Evolutionary conservation across 92 coral and sea anemone species (phyloP).

Genomic region (Porites divaricata): DNA sequence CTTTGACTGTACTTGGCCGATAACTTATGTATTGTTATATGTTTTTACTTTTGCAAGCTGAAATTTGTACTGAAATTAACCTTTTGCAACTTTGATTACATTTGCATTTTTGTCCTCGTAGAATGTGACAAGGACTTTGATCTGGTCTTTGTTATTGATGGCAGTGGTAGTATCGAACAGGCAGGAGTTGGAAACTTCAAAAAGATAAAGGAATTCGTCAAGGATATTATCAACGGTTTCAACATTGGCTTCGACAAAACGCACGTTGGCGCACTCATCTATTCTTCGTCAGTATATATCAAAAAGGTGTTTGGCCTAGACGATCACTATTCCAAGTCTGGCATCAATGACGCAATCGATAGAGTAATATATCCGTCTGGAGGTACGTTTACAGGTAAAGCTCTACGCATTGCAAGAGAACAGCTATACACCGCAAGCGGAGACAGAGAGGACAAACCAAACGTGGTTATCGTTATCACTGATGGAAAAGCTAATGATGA

Average conservation of each 20-base stretch:
- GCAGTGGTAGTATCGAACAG: conserved; percentile 73
- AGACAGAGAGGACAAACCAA: conserved; percentile 54
- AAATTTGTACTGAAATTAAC: neutral
- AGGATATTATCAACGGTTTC: conserved; percentile 56
- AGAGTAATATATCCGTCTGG: conserved; percentile 46
- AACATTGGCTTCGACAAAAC: conserved; percentile 52
- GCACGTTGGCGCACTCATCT: conserved; percentile 74
- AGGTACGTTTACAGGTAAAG: conserved; percentile 70
- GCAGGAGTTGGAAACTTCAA: conserved; percentile 71
- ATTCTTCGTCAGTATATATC: conserved; percentile 1
- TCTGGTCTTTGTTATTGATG: conserved; percentile 76
- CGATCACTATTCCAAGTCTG: neutral
- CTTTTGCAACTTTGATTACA: neutral
- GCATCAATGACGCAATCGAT: conserved; percentile 38
- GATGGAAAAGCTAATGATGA: conserved; percentile 56
- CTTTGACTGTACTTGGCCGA: neutral
- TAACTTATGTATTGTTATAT: neutral
- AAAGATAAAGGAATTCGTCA: conserved; percentile 58
- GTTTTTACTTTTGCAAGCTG: neutral
- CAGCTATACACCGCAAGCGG: neutral
- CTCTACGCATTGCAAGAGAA: conserved; percentile 23
- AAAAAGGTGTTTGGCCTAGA: conserved; percentile 45
- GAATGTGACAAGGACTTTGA: conserved; percentile 60
- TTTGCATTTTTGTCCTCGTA: neutral
- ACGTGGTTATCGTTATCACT: conserved; percentile 64